phyloP scores from a whole-genome alignment of 2,113 vertebrate species.

The Ploceus nigricollis region DNA sequence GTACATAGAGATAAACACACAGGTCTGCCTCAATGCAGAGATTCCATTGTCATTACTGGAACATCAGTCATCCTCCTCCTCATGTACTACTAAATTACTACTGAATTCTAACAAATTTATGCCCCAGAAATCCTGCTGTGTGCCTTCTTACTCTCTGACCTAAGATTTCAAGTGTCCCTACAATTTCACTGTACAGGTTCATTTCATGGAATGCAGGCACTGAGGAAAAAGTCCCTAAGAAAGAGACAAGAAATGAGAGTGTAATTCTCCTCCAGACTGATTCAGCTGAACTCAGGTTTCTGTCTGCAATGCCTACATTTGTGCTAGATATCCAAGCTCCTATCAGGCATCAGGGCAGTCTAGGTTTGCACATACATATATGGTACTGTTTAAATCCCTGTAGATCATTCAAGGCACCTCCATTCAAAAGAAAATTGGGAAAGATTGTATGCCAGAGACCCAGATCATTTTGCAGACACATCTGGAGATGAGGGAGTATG shows the following conservation, averaged over 20 bases:
- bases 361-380: not conserved
- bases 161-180: not conserved
- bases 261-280: not conserved
- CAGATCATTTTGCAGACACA: not conserved
- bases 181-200: not conserved
- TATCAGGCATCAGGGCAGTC: not conserved
- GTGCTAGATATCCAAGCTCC: not conserved
- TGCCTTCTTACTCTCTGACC: not conserved
- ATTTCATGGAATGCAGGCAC: not conserved
- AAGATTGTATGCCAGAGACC: not conserved
- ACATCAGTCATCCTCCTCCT: not conserved
- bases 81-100: not conserved
- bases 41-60: not conserved
- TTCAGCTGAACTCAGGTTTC: not conserved
- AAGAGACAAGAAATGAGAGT: not conserved
- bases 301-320: not conserved
- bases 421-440: not conserved
- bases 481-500: not conserved
- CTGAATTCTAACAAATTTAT: not conserved
- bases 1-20: not conserved
- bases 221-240: not conserved
- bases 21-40: not conserved
- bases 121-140: not conserved
- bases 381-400: not conserved
- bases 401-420: not conserved